phyloP scores from a whole-genome alignment of 2,797 vertebrate species.

The Podargus strigoides region DNA sequence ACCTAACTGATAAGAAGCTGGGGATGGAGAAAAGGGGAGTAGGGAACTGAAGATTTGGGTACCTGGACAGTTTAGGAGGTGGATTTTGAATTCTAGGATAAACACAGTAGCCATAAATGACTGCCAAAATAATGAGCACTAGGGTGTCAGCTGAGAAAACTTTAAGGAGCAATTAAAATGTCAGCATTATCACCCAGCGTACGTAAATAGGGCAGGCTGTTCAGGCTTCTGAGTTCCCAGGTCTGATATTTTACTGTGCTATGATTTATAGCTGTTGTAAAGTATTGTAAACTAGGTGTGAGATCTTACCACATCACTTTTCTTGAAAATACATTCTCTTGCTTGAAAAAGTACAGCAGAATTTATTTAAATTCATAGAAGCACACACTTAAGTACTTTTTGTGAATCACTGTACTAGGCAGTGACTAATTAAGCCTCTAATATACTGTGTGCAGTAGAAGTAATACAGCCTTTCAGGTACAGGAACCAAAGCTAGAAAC shows the following conservation, averaged over 20 bases:
- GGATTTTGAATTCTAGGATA: neutral
- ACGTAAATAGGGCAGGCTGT: neutral
- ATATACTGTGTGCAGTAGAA: neutral
- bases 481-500: neutral
- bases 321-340: neutral
- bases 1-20: neutral
- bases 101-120: neutral
- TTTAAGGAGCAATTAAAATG: neutral
- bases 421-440: neutral
- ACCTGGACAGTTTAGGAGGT: neutral
- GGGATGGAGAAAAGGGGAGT: neutral
- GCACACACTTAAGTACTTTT: neutral
- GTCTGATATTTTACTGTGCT: neutral
- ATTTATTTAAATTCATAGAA: neutral
- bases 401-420: neutral
- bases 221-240: neutral
- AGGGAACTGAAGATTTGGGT: neutral
- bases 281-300: neutral
- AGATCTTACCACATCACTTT: neutral
- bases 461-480: neutral
- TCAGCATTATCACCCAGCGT: neutral
- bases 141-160: neutral
- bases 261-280: neutral
- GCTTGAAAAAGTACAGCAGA: neutral
- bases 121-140: neutral